These are phyloP conservation scores for Xylophagus ater DNA, from an alignment of 2,888 invertebrate species.

Conservation along the genomic window DNA sequence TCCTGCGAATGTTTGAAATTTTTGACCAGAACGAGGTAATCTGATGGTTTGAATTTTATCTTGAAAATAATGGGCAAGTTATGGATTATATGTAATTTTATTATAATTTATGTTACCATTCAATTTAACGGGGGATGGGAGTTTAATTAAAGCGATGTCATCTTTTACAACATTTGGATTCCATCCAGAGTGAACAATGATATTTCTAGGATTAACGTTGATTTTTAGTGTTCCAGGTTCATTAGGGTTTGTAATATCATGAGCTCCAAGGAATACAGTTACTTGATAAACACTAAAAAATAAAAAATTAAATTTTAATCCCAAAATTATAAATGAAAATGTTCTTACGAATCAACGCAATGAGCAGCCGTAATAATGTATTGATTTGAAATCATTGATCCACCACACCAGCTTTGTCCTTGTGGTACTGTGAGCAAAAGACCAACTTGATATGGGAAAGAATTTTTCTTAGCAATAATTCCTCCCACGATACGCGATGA, in stretches of 20 bases:
- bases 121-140: slow-evolving; percentile 2
- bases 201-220: no score
- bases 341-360: slow-evolving; percentile 7
- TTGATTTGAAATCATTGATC: slow-evolving; percentile 1
- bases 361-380: slow-evolving; percentile 9
- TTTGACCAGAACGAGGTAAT: slow-evolving; percentile 29
- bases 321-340: not conserved
- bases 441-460: slow-evolving; percentile 9
- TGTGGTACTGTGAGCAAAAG: not conserved
- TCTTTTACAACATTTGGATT: not conserved
- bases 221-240: slow-evolving; percentile 2
- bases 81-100: no score
- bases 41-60: slow-evolving; percentile 2
- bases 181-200: slow-evolving; percentile 7
- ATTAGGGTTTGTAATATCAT: not conserved
- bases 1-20: slow-evolving; percentile 30
- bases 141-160: slow-evolving; percentile 9
- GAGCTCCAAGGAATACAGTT: slow-evolving; percentile 3
- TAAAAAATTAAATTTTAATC: not conserved
- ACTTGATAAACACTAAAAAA: not conserved
- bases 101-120: not conserved
- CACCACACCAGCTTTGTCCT: slow-evolving; percentile 3
- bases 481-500: slow-evolving; percentile 8
- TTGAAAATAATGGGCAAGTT: slow-evolving; percentile 1
- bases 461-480: not conserved